Conservation (phyloP, 2,113 vertebrate species). For the Cephalopterus ornatus region DNA sequence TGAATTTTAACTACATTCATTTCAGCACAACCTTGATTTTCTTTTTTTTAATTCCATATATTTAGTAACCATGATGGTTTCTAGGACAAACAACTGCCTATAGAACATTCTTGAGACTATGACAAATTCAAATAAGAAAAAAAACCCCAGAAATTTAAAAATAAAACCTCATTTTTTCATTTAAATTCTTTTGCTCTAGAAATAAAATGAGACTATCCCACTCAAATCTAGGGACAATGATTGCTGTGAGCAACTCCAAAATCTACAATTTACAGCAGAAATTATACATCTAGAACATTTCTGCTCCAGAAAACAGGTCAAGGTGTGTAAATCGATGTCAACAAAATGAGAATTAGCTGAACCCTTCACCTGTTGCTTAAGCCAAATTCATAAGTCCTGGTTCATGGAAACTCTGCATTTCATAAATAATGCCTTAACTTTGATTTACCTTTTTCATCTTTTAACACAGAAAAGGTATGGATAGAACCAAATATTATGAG, state of each 20-base stretch:
- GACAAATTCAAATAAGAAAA: background rate
- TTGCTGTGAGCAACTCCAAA: background rate
- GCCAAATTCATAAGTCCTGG: background rate
- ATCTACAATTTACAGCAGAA: background rate
- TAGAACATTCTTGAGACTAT: background rate
- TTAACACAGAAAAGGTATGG: background rate
- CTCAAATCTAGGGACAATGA: background rate
- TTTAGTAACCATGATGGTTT: constrained; percentile 57
- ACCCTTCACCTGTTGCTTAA: background rate
- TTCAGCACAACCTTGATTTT: constrained; percentile 73
- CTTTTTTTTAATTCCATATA: constrained; percentile 43
- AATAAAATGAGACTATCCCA: background rate
- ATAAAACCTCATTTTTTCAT: background rate
- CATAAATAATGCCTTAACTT: background rate
- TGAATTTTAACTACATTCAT: constrained; percentile 83
- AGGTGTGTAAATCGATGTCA: background rate
- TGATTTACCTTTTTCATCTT: background rate
- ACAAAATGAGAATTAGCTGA: background rate
- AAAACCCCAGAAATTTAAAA: background rate
- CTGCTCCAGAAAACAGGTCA: background rate
- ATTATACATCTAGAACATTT: background rate
- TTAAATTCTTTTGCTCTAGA: background rate
- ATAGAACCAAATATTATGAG: background rate
- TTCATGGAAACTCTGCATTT: background rate
- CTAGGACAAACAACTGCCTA: constrained; percentile 37